Percentiles rank a stretch among this genome's conserved stretches.
Evolutionary conservation across 2,888 invertebrate species (phyloP).

Genomic region (Dysmachus trigonus): DNA sequence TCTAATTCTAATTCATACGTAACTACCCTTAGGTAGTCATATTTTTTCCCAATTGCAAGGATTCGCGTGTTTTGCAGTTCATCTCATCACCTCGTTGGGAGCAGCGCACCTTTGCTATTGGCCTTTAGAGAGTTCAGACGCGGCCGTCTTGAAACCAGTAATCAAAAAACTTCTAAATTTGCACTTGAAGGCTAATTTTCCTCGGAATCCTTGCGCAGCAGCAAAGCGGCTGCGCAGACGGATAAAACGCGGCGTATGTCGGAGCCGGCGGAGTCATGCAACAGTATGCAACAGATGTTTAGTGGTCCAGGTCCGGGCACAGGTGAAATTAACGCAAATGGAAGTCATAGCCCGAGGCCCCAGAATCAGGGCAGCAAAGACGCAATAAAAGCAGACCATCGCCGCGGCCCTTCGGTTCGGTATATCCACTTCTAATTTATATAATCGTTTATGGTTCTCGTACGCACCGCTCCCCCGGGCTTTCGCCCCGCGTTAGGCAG

Average conservation of each 20-base stretch:
- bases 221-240: not conserved
- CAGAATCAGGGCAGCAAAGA: slow-evolving; percentile 45
- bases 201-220: slow-evolving; percentile 31
- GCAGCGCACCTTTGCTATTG: too few relatives aligned
- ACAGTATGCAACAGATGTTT: slow-evolving; percentile 48
- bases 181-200: slow-evolving; percentile 45
- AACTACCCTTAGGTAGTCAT: not conserved
- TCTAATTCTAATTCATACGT: not conserved
- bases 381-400: slow-evolving; percentile 44
- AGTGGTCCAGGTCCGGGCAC: slow-evolving; percentile 32
- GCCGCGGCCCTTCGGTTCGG: slow-evolving; percentile 42
- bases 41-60: not conserved
- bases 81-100: not conserved
- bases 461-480: slow-evolving; percentile 28
- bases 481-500: slow-evolving; percentile 21
- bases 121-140: too few relatives aligned
- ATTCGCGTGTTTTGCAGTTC: not conserved
- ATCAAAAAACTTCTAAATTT: slow-evolving; percentile 47
- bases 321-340: slow-evolving; percentile 50
- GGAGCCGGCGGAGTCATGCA: slow-evolving; percentile 31
- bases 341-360: slow-evolving; percentile 48
- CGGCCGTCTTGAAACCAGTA: slow-evolving; percentile 35
- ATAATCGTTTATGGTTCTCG: slow-evolving; percentile 49
- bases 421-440: slow-evolving; percentile 50
- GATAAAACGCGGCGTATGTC: not conserved